These are phyloP conservation scores for Macrobrachium rosenbergii DNA, from an alignment of 1,140 invertebrate genomes.

Conservation along the genomic window DNA sequence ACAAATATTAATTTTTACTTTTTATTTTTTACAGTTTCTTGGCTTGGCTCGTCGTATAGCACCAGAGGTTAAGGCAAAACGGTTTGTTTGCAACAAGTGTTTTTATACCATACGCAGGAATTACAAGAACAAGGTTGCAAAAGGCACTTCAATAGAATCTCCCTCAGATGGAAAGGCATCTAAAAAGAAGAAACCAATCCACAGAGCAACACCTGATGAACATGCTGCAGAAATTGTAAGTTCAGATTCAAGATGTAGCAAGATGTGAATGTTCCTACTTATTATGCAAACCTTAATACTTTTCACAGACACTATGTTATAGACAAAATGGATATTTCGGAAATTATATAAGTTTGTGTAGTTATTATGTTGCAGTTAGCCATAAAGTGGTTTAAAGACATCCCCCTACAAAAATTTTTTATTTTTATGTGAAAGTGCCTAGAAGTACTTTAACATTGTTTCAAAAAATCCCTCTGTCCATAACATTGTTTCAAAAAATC, in stretches of 20 bases:
- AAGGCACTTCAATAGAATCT: slow-evolving; percentile 32
- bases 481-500: no score
- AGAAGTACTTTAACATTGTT: no score
- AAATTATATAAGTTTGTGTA: no score
- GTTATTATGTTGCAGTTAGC: no score
- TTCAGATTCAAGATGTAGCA: not conserved
- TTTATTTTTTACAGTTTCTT: slow-evolving; percentile 20
- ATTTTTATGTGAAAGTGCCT: no score
- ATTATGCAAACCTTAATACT: no score
- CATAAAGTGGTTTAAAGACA: no score
- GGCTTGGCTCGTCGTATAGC: slow-evolving; percentile 46
- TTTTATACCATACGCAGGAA: slow-evolving; percentile 50
- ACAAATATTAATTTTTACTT: not conserved
- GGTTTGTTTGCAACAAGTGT: slow-evolving; percentile 50
- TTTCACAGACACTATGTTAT: no score
- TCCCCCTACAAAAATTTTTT: no score
- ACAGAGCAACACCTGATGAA: slow-evolving; percentile 49
- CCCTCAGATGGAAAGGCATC: not conserved
- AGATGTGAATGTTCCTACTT: no score
- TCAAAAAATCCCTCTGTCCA: no score
- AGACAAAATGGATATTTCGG: no score
- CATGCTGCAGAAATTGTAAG: slow-evolving; percentile 59
- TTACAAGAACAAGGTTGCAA: slow-evolving; percentile 52
- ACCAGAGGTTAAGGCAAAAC: slow-evolving; percentile 29
- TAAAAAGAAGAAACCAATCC: slow-evolving; percentile 19